These are phyloP conservation scores for Callipepla californica DNA, from an alignment of 2,113 vertebrate genomes.

Conservation along the genomic window DNA sequence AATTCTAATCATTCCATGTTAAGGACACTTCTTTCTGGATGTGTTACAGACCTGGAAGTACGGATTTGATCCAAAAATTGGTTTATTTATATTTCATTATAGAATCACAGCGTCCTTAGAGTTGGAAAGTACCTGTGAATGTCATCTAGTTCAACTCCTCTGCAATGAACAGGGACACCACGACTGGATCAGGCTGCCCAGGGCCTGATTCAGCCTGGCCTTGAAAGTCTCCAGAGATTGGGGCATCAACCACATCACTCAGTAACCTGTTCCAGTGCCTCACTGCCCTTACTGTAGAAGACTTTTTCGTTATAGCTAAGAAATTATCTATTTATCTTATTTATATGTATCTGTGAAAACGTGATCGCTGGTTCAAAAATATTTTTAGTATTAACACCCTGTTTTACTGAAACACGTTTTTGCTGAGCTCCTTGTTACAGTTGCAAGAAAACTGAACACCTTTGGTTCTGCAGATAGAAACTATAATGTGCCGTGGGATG, in stretches of 20 bases:
- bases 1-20: neutral
- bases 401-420: neutral
- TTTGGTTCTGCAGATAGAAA: neutral
- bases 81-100: neutral
- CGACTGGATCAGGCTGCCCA: too few species aligned
- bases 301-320: too few species aligned
- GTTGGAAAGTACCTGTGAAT: too few species aligned
- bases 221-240: too few species aligned
- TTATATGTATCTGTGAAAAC: neutral
- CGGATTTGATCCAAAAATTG: neutral
- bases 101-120: too few species aligned
- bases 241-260: too few species aligned
- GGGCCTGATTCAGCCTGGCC: too few species aligned
- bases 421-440: neutral
- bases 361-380: neutral
- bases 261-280: too few species aligned
- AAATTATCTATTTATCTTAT: neutral
- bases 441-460: neutral
- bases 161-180: too few species aligned
- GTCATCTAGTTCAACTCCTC: too few species aligned
- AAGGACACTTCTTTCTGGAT: neutral
- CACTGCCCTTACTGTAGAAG: too few species aligned
- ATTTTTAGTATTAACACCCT: neutral
- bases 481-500: neutral
- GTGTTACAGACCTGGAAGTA: neutral